phyloP scores from a whole-genome alignment of 2,113 vertebrate genomes.

The Sylvilagus bachmani region DNA sequence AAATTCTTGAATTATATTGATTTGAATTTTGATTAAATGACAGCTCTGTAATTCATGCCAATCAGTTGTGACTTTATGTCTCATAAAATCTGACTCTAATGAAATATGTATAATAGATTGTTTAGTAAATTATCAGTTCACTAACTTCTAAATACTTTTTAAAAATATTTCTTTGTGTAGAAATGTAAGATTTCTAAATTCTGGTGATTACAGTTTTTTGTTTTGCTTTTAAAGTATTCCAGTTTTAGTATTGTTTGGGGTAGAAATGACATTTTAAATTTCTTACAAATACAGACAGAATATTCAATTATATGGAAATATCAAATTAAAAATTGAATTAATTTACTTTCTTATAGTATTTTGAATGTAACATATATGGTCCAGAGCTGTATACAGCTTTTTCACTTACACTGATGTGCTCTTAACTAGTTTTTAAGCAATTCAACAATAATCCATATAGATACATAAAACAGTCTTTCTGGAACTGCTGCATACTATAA shows the following conservation, averaged over 20 bases:
- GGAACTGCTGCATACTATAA: neutral
- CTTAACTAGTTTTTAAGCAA: neutral
- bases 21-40: constrained; percentile 1
- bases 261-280: neutral
- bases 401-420: neutral
- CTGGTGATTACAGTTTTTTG: neutral
- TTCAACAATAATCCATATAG: neutral
- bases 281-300: neutral
- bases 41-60: neutral
- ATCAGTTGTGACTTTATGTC: neutral
- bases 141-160: neutral
- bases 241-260: neutral
- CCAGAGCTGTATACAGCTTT: neutral
- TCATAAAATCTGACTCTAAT: neutral
- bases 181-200: constrained; percentile 7
- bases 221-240: neutral
- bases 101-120: neutral
- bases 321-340: constrained; percentile 30
- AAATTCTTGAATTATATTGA: constrained; percentile 33
- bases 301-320: neutral
- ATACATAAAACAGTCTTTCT: neutral
- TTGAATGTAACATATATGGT: neutral
- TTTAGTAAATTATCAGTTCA: neutral
- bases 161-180: constrained; percentile 13
- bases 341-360: constrained; percentile 19